Evolutionary conservation across 2,888 invertebrate species (phyloP).

Genomic region (Lithophane ornitopus): DNA sequence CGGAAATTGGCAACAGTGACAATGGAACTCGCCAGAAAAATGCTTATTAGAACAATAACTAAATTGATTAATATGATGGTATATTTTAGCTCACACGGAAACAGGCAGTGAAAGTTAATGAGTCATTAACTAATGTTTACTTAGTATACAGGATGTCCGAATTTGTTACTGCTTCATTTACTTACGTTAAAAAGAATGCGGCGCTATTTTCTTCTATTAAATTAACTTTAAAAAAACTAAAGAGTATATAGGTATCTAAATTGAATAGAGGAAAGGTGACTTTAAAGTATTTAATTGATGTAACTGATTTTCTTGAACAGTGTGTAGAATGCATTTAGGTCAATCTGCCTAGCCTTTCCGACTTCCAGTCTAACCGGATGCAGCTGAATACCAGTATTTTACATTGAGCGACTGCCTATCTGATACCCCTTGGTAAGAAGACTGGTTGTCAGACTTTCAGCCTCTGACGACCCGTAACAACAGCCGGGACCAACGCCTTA

Average conservation of each 20-base stretch:
- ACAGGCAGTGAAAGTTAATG: background rate
- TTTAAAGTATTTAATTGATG: background rate
- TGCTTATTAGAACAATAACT: conserved; percentile 9
- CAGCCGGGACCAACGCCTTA: too few species aligned
- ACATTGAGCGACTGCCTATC: too few species aligned
- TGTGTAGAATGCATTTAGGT: background rate
- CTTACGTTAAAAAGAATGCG: background rate
- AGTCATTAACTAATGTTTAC: background rate
- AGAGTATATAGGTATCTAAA: background rate
- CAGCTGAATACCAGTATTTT: too few species aligned
- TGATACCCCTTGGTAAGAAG: too few species aligned
- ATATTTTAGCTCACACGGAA: background rate
- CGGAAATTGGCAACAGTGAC: conserved; percentile 40
- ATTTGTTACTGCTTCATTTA: background rate
- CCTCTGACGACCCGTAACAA: too few species aligned
- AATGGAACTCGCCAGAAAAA: conserved; percentile 28
- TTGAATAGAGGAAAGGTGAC: background rate
- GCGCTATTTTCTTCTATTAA: background rate
- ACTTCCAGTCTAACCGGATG: too few species aligned
- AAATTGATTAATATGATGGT: background rate
- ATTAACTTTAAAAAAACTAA: background rate
- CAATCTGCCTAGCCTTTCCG: too few species aligned
- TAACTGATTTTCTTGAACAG: background rate
- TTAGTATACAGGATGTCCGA: background rate
- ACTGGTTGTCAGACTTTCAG: too few species aligned